Conservation (phyloP, 2,888 invertebrate species). For the Cremastobaeus sp. region DNA sequence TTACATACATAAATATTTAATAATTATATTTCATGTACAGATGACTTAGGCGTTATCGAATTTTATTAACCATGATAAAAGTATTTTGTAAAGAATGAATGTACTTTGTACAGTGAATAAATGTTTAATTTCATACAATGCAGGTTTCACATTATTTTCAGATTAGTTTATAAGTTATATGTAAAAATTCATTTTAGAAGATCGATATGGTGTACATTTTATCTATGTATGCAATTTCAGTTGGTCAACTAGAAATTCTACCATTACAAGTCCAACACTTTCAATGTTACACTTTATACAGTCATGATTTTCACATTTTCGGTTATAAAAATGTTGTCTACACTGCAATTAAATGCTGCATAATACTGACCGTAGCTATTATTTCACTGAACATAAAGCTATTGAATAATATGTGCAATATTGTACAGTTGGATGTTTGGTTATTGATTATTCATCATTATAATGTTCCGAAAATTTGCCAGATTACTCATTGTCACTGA, state of each 20-base stretch:
- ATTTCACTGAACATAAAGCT: neutral
- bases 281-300: slow-evolving; percentile 19
- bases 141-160: too few relatives aligned
- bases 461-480: too few relatives aligned
- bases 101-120: slow-evolving; percentile 31
- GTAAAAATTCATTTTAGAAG: slow-evolving; percentile 33
- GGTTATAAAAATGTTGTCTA: slow-evolving; percentile 10
- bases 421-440: too few relatives aligned
- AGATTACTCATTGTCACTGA: too few relatives aligned
- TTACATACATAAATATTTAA: slow-evolving; percentile 10
- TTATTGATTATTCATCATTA: too few relatives aligned
- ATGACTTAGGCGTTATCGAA: slow-evolving; percentile 10
- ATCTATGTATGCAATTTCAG: too few relatives aligned
- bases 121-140: slow-evolving; percentile 21
- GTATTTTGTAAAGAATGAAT: slow-evolving; percentile 12
- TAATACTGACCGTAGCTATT: slow-evolving; percentile 16
- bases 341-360: slow-evolving; percentile 12
- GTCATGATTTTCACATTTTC: neutral
- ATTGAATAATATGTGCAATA: too few relatives aligned
- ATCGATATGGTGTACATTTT: slow-evolving; percentile 7
- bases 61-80: slow-evolving; percentile 12
- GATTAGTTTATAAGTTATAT: too few relatives aligned
- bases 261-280: too few relatives aligned
- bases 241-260: too few relatives aligned
- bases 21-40: slow-evolving; percentile 5